Evolutionary conservation across 2,113 vertebrate species (phyloP).

Genomic region (Ardeotis arabs): DNA sequence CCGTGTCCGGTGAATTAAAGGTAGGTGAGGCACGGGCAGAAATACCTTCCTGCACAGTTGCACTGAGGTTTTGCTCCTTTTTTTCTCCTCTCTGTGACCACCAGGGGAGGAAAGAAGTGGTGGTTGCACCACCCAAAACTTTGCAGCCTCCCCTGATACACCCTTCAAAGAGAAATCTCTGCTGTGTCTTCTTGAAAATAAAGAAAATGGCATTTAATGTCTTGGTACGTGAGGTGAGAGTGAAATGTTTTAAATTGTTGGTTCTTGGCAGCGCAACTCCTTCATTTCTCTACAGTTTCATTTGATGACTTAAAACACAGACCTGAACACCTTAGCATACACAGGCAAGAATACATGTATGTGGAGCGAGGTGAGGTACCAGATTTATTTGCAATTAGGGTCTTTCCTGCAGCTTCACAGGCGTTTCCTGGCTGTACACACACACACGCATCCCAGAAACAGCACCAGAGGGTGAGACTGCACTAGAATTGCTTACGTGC

Average conservation of each 20-base stretch:
- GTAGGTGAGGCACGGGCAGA: constrained; percentile 2
- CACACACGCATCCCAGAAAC: not conserved
- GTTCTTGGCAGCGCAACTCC: not conserved
- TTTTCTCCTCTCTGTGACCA: not conserved
- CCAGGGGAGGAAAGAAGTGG: not conserved
- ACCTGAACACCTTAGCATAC: not conserved
- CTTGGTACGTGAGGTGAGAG: not conserved
- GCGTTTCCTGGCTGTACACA: not conserved
- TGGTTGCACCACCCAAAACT: not conserved
- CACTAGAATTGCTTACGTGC: not conserved
- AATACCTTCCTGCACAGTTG: not conserved
- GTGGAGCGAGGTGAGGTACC: not conserved
- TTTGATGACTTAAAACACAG: not conserved
- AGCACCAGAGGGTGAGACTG: not conserved
- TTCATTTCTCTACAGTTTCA: fast-evolving
- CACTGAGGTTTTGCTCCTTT: not conserved
- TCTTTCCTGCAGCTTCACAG: not conserved
- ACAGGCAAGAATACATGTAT: not conserved
- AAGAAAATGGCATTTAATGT: not conserved
- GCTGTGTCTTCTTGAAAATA: not conserved
- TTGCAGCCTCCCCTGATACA: not conserved
- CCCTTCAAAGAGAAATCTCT: not conserved
- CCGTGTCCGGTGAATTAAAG: not conserved
- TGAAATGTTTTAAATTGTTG: not conserved
- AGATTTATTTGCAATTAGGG: not conserved